Conservation (phyloP, 2,113 vertebrate species). For the Zeus faber region DNA sequence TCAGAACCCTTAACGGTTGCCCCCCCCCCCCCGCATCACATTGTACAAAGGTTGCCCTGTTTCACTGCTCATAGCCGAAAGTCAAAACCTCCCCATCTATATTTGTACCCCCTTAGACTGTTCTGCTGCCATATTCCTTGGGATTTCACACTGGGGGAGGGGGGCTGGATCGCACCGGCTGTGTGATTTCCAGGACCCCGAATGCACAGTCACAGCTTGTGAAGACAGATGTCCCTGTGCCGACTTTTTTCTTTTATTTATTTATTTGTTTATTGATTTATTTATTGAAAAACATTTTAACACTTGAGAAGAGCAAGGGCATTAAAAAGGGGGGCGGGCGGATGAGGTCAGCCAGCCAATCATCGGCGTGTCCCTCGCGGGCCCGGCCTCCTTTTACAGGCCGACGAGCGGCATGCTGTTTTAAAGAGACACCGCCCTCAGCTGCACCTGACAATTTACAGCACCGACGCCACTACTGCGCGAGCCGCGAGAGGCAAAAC, state of each 20-base stretch:
- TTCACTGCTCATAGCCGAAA: background rate
- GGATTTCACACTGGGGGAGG: no score
- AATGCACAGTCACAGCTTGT: background rate
- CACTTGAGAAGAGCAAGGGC: constrained; percentile 14
- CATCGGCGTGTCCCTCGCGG: constrained; percentile 45
- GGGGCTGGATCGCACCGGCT: no score
- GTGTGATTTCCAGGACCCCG: background rate
- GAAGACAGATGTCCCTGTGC: background rate
- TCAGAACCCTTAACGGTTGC: constrained; percentile 59
- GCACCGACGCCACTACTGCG: constrained; percentile 28
- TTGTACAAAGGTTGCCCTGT: background rate
- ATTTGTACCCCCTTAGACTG: no score
- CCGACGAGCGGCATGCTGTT: constrained; percentile 75
- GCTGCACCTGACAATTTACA: constrained; percentile 80
- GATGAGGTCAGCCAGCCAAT: constrained; percentile 40
- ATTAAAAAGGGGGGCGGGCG: constrained; percentile 15
- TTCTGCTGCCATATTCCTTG: no score
- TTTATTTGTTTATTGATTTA: background rate
- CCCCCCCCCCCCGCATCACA: no score
- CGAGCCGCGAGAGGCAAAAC: constrained; percentile 2
- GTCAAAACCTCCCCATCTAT: no score
- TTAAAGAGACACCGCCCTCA: constrained; percentile 82
- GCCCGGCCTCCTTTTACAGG: constrained; percentile 89
- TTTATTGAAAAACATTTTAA: constrained; percentile 43
- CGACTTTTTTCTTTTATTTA: background rate